Conservation (phyloP, 1,140 invertebrate species). For the Drosophila nannoptera region DNA sequence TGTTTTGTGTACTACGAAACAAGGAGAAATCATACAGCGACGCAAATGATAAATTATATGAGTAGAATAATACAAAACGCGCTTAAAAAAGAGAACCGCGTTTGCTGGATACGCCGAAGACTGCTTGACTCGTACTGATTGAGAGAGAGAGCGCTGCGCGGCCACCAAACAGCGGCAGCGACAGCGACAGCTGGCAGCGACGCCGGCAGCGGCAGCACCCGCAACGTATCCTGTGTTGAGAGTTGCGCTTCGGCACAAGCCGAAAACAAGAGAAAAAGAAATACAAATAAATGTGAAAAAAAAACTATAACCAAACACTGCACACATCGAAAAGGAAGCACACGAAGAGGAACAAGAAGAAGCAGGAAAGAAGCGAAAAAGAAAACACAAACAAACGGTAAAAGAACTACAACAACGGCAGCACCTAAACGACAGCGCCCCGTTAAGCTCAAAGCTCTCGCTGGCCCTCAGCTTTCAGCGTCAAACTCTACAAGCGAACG, state of each 20-base stretch:
- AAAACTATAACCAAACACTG: conserved; percentile 21
- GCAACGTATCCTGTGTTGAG: conserved; percentile 62
- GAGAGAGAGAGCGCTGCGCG: conserved; percentile 43
- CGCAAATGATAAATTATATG: conserved; percentile 79
- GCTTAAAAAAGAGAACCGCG: conserved; percentile 79
- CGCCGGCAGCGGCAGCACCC: conserved; percentile 19
- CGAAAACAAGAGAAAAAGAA: conserved; percentile 7
- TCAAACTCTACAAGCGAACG: conserved; percentile 26
- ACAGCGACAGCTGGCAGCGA: neutral
- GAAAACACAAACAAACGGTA: conserved; percentile 35
- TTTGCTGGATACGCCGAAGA: conserved; percentile 79
- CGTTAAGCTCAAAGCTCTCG: conserved; percentile 23
- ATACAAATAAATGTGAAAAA: no score
- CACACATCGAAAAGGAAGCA: conserved; percentile 34
- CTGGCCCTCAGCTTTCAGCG: conserved; percentile 13
- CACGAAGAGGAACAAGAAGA: conserved; percentile 22
- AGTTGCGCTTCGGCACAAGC: conserved; percentile 37
- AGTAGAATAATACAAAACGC: conserved; percentile 79
- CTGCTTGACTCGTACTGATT: conserved; percentile 79
- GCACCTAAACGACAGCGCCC: conserved; percentile 17
- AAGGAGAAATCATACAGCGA: conserved; percentile 79
- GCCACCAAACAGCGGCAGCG: conserved; percentile 40
- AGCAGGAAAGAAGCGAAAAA: conserved; percentile 23
- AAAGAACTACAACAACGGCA: conserved; percentile 18
- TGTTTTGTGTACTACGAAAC: conserved; percentile 73